Evolutionary conservation across 2,113 vertebrate genomes (phyloP).

Genomic region (Hypanus sabinus): DNA sequence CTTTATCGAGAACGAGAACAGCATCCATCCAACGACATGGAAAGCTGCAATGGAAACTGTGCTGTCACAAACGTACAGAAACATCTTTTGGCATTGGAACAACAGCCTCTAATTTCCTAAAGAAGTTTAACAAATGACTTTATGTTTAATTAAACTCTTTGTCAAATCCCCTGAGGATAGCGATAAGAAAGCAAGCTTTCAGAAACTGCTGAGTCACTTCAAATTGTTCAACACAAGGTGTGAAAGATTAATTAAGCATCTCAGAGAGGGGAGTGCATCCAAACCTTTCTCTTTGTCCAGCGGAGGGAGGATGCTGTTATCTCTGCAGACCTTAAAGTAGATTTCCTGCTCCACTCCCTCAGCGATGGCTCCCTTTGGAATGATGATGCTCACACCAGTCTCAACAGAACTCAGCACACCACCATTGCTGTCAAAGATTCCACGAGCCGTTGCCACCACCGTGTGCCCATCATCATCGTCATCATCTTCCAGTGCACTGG

Average conservation of each 20-base stretch:
- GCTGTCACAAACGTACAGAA: too few species aligned
- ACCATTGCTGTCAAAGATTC: conserved; percentile 91
- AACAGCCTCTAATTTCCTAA: neutral
- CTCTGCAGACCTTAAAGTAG: conserved; percentile 98
- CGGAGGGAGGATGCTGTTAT: conserved; percentile 96
- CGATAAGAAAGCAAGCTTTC: neutral
- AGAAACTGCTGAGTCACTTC: neutral
- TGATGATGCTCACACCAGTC: conserved; percentile 96
- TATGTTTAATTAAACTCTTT: neutral
- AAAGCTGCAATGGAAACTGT: too few species aligned
- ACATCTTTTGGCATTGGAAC: too few species aligned
- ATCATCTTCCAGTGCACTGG: conserved; percentile 85
- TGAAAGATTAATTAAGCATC: too few species aligned
- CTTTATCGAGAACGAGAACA: too few species aligned
- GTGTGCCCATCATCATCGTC: conserved; percentile 95
- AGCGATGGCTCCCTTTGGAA: conserved; percentile 93
- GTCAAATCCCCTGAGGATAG: neutral
- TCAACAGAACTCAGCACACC: conserved; percentile 95
- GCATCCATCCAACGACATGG: too few species aligned
- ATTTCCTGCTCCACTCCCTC: conserved; percentile 95
- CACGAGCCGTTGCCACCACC: conserved; percentile 90
- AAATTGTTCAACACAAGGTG: neutral
- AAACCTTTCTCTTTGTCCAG: conserved; percentile 98
- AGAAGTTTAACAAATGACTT: neutral
- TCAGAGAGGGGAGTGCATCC: conserved; percentile 34